Percentiles rank a stretch among this genome's conserved stretches.
Evolutionary conservation across 2,797 vertebrate species (phyloP).

Genomic region (Galagoides demidoff): DNA sequence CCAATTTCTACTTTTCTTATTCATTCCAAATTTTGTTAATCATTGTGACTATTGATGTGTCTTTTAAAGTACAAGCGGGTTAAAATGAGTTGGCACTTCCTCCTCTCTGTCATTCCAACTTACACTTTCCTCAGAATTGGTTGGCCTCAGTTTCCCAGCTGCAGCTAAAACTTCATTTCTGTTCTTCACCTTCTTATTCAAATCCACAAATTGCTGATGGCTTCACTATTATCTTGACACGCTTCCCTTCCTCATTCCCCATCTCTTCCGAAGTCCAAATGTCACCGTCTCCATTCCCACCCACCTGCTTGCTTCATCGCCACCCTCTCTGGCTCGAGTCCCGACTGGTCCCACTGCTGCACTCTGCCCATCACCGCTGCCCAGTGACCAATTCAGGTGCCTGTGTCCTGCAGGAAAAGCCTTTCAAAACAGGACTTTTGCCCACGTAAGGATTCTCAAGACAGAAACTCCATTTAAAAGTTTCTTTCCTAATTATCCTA

Average conservation of each 20-base stretch:
- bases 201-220: not conserved
- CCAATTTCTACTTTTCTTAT: not conserved
- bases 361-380: not conserved
- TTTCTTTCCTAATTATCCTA: not conserved
- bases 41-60: not conserved
- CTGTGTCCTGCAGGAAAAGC: not conserved
- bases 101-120: not conserved
- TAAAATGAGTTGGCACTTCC: not conserved
- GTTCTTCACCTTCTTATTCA: not conserved
- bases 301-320: not conserved
- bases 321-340: not conserved
- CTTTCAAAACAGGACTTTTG: not conserved
- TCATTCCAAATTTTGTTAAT: not conserved
- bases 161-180: not conserved
- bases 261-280: not conserved
- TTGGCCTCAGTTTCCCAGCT: not conserved
- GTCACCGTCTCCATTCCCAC: not conserved
- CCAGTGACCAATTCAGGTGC: not conserved
- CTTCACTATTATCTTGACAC: not conserved
- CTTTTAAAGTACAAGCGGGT: not conserved
- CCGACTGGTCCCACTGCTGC: not conserved
- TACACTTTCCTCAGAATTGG: not conserved
- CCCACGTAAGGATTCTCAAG: not conserved
- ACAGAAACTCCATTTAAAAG: not conserved
- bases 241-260: not conserved